Evolutionary conservation across 2,113 vertebrate species (phyloP), one percentile per base, ranked within the genome.

Genomic region (Osmerus eperlanus): DNA sequence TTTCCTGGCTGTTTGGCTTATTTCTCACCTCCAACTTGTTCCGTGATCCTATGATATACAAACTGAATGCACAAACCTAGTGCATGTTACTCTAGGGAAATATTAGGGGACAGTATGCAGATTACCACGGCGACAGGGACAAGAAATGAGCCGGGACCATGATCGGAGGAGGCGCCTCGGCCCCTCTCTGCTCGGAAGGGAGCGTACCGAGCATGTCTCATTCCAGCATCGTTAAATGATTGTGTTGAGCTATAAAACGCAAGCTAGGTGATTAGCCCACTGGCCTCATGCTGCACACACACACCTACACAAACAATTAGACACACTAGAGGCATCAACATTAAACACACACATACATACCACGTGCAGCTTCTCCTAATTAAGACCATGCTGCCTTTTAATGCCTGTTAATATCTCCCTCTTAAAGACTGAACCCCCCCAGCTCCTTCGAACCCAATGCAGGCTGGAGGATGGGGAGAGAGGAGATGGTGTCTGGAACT

Each of bases 301-400:
- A 59, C 36, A 62, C 55, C 54, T n/a, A 60, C 73, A 56, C 61
- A 63, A 7, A 32, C 41, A 61, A 29, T 52, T 61, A 13, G 67
- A 56, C 23, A 16, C 47, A 70, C 77, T 63, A 51, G 70, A 69
- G 74, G 28, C 64, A 59, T 65, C 41, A 61, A 28, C 71, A 51
- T 59, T 28, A 53, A 29, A 36, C 51, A 62, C 23, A 64, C 52
- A 61, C 71, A 75, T 1, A 36, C 11, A 74, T 8, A 65, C 19
- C 73, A 78, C 66, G 78, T 25, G 78, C 81, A 78, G 74, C 78
- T 67, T 76, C 70, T 82, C 82, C 80, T 88, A 89, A 90, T 87
- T 82, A 82, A 78, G 81, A 87, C 78, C 89, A 87, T 25, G 78
- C 85, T 84, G 81, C 76, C 78, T 87, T 86, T 81, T 82, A 84